Evolutionary conservation across 2,888 invertebrate genomes (phyloP).

Genomic region (Agrotis puta): DNA sequence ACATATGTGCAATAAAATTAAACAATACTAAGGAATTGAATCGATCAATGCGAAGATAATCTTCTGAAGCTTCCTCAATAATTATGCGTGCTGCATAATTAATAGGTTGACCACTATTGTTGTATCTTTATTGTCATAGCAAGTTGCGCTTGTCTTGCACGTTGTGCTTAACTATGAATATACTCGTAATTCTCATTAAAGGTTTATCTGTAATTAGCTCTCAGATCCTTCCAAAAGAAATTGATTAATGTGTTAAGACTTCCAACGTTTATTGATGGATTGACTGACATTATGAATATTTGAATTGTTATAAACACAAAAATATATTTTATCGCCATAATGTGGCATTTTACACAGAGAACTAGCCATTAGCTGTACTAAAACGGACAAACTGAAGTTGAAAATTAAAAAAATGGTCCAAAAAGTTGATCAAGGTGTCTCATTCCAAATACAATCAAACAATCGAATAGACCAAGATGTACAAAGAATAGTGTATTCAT

Average conservation of each 20-base stretch:
- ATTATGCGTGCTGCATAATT: too few relatives aligned
- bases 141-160: too few relatives aligned
- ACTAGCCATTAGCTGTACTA: not conserved
- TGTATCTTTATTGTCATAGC: too few relatives aligned
- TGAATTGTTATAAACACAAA: not conserved
- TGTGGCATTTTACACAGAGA: not conserved
- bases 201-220: too few relatives aligned
- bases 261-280: not conserved
- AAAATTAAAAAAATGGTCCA: not conserved
- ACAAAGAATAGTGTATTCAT: not conserved
- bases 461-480: constrained; percentile 5
- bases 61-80: too few relatives aligned
- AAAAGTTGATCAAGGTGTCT: not conserved
- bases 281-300: not conserved
- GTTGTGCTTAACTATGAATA: too few relatives aligned
- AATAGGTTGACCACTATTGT: too few relatives aligned
- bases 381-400: not conserved
- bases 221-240: too few relatives aligned
- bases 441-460: not conserved
- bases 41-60: too few relatives aligned
- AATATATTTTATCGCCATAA: not conserved
- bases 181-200: too few relatives aligned
- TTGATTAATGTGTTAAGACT: not conserved
- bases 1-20: too few relatives aligned
- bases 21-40: too few relatives aligned